Evolutionary conservation across 2,113 vertebrate species (phyloP), one percentile per base, ranked within the genome.

Genomic region (Malurus melanocephalus): DNA sequence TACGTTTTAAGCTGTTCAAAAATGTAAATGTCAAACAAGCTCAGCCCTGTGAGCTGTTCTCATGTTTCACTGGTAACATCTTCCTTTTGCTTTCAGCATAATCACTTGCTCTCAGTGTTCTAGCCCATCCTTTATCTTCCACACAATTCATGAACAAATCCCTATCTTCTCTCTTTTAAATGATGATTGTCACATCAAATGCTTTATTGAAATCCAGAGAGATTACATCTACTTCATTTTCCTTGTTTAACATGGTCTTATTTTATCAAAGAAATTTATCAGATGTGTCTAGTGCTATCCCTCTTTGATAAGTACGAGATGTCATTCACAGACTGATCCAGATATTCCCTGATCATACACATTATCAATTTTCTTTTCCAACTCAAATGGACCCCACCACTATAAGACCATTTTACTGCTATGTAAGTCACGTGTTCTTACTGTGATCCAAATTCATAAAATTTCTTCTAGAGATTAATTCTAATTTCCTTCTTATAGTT

Each of bases 231-330:
- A 52, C 22, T 81, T 86, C 45, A 75, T 94, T 81, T 90, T 73
- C 48, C 16, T 77, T 93, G 48, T 88, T 48, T 71, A 91, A 67
- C 18, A 60, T 15, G 11, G 28, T 49, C 45, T 78, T 79, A 61
- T 72, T 93, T 90, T 90, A 94, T 88, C 86, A 60, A 85, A 91
- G n/a, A 40, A 78, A 64, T 32, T 81, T 90, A 81, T 90, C 80
- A 78, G 22, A 67, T 80, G 12, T 72, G 65, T 86, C 42, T 81
- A 19, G 32, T 43, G 16, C 24, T 92, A 42, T 61, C 14, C 59
- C 8, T 61, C 22, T 75, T 60, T 64, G 28, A 16, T 42, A 60
- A 86, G 49, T 32, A 72, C 48, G 73, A 51, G 28, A 11, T 40
- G 38, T 8, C 0, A 2, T 43, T 55, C 55, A 46, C 27, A 92